Percentiles rank a stretch among this genome's conserved stretches.
These are phyloP conservation scores for Anneissia japonica DNA, from an alignment of 35 echinoderm and acorn worm genomes.

Conservation along the genomic window DNA sequence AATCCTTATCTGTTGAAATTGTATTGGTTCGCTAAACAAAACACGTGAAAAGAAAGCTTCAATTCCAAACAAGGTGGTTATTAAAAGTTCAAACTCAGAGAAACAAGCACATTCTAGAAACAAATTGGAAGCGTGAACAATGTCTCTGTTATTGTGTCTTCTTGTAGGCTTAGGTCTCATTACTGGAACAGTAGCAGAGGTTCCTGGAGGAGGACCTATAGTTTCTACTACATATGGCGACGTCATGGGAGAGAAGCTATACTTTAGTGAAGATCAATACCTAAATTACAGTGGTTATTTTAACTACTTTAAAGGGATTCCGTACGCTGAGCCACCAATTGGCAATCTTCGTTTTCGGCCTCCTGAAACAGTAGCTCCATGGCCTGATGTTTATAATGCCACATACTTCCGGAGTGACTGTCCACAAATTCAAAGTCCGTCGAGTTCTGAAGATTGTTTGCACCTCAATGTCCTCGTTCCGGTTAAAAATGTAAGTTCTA, in stretches of 20 bases:
- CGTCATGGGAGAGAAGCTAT: neutral
- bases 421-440: neutral
- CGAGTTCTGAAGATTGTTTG: conserved; percentile 59
- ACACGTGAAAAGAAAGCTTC: too few species aligned
- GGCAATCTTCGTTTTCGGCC: conserved; percentile 49
- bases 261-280: neutral
- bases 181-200: too few species aligned
- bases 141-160: neutral
- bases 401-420: neutral
- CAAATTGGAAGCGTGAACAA: too few species aligned
- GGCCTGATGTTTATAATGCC: neutral
- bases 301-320: conserved; percentile 58
- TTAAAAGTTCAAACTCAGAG: too few species aligned
- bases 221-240: neutral
- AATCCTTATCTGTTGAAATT: too few species aligned
- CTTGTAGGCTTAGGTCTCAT: too few species aligned
- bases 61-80: too few species aligned
- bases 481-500: conserved; percentile 27
- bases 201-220: neutral
- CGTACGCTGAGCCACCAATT: conserved; percentile 63
- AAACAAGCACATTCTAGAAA: too few species aligned
- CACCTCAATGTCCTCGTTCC: conserved; percentile 76
- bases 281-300: conserved; percentile 35
- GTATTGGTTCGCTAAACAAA: too few species aligned
- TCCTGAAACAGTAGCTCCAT: conserved; percentile 32